Evolutionary conservation across 2,888 invertebrate genomes (phyloP).

Genomic region (Chromoteleia sp.): DNA sequence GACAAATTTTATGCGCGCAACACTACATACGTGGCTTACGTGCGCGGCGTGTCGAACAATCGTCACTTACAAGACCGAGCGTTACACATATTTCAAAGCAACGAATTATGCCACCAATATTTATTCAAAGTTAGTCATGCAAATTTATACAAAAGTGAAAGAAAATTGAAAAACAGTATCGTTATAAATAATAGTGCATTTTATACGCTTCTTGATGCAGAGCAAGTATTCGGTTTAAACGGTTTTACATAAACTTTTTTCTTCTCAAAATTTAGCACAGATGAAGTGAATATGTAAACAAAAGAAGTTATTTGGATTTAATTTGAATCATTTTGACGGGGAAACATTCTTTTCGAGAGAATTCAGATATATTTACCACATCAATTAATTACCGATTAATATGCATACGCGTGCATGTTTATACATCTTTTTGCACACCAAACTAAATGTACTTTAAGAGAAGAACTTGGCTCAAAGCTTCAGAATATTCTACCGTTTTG

Average conservation of each 20-base stretch:
- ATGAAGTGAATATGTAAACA: not conserved
- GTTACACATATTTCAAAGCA: slow-evolving; percentile 47
- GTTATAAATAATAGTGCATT: slow-evolving; percentile 36
- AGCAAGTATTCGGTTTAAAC: slow-evolving; percentile 19
- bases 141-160: slow-evolving; percentile 46
- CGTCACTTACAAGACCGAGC: slow-evolving; percentile 43
- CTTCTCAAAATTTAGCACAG: not conserved
- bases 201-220: slow-evolving; percentile 18
- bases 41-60: slow-evolving; percentile 62
- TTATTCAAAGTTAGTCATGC: slow-evolving; percentile 44
- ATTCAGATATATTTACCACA: slow-evolving; percentile 20
- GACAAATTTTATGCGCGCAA: slow-evolving; percentile 63
- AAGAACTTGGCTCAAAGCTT: slow-evolving; percentile 14
- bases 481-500: slow-evolving; percentile 32
- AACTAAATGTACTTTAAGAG: slow-evolving; percentile 2
- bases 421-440: slow-evolving; percentile 23
- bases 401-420: slow-evolving; percentile 28
- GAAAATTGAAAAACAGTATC: slow-evolving; percentile 33
- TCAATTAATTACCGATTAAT: slow-evolving; percentile 44
- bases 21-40: slow-evolving; percentile 56
- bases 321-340: slow-evolving; percentile 15
- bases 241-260: slow-evolving; percentile 17
- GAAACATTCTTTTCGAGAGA: slow-evolving; percentile 12
- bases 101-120: slow-evolving; percentile 33
- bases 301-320: slow-evolving; percentile 8